A percentile compares a stretch with the other conserved stretches of the same genome.
Evolutionary conservation across 92 coral and sea anemone genomes (phyloP).

Genomic region (Epizoanthus illoricatus): DNA sequence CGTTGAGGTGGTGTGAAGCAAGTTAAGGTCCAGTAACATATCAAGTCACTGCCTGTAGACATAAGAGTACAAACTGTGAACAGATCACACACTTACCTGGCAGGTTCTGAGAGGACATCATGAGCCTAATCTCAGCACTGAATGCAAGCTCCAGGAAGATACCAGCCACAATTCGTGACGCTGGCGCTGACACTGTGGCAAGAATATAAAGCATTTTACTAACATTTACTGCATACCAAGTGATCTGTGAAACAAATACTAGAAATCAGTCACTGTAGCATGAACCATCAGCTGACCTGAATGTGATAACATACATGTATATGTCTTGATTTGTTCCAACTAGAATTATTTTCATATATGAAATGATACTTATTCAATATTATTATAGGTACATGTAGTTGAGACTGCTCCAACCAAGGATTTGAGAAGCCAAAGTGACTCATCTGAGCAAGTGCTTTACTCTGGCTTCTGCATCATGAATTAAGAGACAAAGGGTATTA

Average conservation of each 20-base stretch:
- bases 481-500: too few relatives aligned
- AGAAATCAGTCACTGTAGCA: too few relatives aligned
- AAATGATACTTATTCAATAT: too few relatives aligned
- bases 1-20: background rate
- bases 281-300: background rate
- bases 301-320: background rate
- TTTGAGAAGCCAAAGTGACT: too few relatives aligned
- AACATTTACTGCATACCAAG: background rate
- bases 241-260: background rate
- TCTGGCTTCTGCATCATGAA: too few relatives aligned
- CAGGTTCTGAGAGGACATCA: conserved; percentile 74
- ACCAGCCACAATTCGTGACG: conserved; percentile 95
- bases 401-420: too few relatives aligned
- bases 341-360: background rate
- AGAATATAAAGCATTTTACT: background rate
- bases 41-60: background rate
- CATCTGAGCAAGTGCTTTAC: too few relatives aligned
- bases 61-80: background rate
- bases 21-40: background rate
- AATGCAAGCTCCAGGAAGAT: conserved; percentile 98
- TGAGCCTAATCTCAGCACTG: conserved; percentile 88
- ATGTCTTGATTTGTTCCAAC: background rate
- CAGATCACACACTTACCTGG: conserved; percentile 62
- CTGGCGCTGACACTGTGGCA: conserved; percentile 82
- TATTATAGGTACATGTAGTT: too few relatives aligned